Conservation (phyloP, 2,113 vertebrate genomes). For the Phaethornis superciliosus region DNA sequence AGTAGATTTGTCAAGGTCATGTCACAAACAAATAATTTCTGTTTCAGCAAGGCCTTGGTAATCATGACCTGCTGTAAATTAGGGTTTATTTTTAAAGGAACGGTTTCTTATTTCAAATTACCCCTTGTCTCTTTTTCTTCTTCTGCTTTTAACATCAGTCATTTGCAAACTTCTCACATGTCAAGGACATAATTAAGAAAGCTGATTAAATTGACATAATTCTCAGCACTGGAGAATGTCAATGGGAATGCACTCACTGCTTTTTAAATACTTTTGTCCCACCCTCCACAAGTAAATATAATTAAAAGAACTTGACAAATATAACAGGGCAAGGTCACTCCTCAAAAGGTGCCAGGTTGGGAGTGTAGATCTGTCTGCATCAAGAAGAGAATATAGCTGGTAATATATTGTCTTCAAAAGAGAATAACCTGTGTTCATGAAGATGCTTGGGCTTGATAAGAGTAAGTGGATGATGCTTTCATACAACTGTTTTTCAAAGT, state of each 20-base stretch:
- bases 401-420: not conserved
- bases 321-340: not conserved
- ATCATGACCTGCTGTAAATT: slow-evolving; percentile 48
- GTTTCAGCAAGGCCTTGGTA: slow-evolving; percentile 25
- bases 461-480: not conserved
- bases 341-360: not conserved
- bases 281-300: slow-evolving; percentile 41
- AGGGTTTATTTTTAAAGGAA: slow-evolving; percentile 32
- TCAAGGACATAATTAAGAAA: slow-evolving; percentile 66
- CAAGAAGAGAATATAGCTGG: not conserved
- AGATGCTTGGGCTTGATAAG: not conserved
- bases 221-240: slow-evolving; percentile 11
- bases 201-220: slow-evolving; percentile 58
- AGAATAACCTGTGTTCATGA: slow-evolving; percentile 25
- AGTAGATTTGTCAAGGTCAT: slow-evolving; percentile 47
- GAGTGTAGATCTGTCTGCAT: not conserved
- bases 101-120: slow-evolving; percentile 28
- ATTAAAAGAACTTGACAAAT: slow-evolving; percentile 34
- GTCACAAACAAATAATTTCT: slow-evolving; percentile 14
- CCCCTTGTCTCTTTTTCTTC: not conserved
- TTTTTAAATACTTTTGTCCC: slow-evolving; percentile 42
- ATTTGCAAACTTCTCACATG: slow-evolving; percentile 53
- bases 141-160: slow-evolving; percentile 21
- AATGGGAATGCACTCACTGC: not conserved
- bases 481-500: slow-evolving; percentile 5